Percentiles rank a stretch among this genome's conserved stretches.
Conservation (phyloP, 2,113 vertebrate species). For the Atherinomorus stipes region DNA sequence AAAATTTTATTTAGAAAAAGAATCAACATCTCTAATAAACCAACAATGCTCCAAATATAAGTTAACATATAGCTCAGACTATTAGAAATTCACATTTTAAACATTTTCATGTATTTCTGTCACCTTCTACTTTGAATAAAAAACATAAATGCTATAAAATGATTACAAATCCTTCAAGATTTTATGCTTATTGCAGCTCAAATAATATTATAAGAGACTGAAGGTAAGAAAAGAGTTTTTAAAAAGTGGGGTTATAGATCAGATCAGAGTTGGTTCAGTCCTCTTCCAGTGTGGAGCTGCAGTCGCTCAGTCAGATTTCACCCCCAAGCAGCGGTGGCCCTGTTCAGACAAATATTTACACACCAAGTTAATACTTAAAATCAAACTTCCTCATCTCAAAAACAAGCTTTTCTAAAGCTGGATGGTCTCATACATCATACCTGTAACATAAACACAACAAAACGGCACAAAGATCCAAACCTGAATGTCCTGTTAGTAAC, state of each 20-base stretch:
- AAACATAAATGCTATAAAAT: conserved; percentile 4
- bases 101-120: neutral
- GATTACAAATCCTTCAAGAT: neutral
- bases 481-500: too few relatives aligned
- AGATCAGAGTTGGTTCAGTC: neutral
- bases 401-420: neutral
- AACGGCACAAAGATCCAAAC: too few relatives aligned
- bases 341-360: conserved; percentile 31
- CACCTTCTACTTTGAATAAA: neutral
- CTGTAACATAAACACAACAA: neutral
- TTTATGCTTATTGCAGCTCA: neutral
- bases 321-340: neutral
- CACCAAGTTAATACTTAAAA: neutral
- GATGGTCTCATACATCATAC: neutral
- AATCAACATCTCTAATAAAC: conserved; percentile 1
- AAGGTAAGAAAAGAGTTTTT: neutral
- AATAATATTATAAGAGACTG: neutral
- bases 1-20: conserved; percentile 5
- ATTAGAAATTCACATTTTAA: conserved; percentile 6
- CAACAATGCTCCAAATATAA: neutral
- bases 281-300: neutral
- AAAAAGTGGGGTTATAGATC: neutral
- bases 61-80: neutral
- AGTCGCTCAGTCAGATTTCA: neutral
- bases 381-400: neutral